These are phyloP conservation scores for Hippocampus kuda DNA, from an alignment of 2,797 vertebrate genomes.

Conservation along the genomic window DNA sequence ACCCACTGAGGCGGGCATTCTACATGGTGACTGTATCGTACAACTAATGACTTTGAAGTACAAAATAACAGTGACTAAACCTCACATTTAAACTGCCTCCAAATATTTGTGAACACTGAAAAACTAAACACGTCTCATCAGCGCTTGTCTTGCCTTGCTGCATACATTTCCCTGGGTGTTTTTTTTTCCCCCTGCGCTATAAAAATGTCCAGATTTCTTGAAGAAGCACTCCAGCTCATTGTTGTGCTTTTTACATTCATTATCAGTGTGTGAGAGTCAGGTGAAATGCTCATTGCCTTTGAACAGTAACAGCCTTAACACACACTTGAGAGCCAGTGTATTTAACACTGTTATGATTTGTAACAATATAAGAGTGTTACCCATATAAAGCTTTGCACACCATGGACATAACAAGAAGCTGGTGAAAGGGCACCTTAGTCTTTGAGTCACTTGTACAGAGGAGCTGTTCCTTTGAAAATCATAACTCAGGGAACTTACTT, in stretches of 20 bases:
- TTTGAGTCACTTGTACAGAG: neutral
- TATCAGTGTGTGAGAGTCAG: constrained; percentile 37
- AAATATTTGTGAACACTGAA: constrained; percentile 10
- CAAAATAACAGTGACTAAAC: neutral
- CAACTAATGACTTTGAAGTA: neutral
- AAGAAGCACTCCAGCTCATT: constrained; percentile 17
- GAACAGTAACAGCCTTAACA: constrained; percentile 4
- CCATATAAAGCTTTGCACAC: neutral
- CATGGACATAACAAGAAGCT: neutral
- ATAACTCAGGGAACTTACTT: neutral
- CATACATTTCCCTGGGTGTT: constrained; percentile 20
- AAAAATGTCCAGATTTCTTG: constrained; percentile 21
- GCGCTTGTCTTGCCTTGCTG: constrained; percentile 7
- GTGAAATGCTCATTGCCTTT: constrained; percentile 30
- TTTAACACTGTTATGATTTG: neutral
- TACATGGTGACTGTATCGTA: neutral
- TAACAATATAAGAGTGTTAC: neutral
- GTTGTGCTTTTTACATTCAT: constrained; percentile 56
- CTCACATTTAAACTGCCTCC: neutral
- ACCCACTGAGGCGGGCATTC: neutral
- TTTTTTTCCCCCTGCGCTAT: constrained; percentile 13
- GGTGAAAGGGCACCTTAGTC: neutral
- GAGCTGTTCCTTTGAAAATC: neutral
- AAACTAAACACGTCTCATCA: constrained; percentile 12
- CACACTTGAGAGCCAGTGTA: neutral